Percentiles rank a stretch among this genome's conserved stretches.
Conservation (phyloP, 2,888 invertebrate genomes). For the Terebella lapidaria region DNA sequence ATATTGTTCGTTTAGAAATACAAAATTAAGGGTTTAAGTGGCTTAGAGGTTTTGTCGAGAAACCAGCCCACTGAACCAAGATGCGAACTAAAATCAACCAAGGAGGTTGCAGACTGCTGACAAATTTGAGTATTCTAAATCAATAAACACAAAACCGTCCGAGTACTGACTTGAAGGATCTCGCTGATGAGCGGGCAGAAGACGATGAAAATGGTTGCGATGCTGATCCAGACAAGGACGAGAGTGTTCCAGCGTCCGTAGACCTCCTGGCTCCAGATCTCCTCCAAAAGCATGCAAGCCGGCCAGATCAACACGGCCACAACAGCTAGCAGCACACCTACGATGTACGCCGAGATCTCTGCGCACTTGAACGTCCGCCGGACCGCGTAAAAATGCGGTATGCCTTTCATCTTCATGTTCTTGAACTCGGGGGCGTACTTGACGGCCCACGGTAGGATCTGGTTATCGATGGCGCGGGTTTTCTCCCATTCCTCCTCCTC, state of each 20-base stretch:
- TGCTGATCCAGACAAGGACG: constrained; percentile 14
- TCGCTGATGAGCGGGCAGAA: constrained; percentile 21
- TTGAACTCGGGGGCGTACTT: constrained; percentile 24
- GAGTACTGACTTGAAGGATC: constrained; percentile 9
- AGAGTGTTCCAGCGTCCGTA: constrained; percentile 16
- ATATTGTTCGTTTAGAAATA: not conserved
- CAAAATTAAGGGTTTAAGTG: too few species aligned
- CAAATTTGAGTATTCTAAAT: too few species aligned
- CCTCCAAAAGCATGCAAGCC: constrained; percentile 21
- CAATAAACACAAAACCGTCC: too few species aligned
- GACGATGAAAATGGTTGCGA: constrained; percentile 17
- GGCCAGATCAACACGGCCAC: constrained; percentile 23
- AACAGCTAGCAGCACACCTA: constrained; percentile 25
- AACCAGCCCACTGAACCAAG: too few species aligned
- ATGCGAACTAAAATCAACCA: too few species aligned
- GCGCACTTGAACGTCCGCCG: constrained; percentile 20
- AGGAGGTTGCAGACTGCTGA: too few species aligned
- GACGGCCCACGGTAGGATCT: constrained; percentile 24
- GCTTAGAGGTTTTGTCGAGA: too few species aligned
- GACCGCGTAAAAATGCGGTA: constrained; percentile 25
- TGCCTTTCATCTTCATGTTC: constrained; percentile 13
- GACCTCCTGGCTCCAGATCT: not conserved
- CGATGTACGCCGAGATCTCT: constrained; percentile 24
- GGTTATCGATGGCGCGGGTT: constrained; percentile 24
- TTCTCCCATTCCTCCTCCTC: constrained; percentile 27